Evolutionary conservation across 2,113 vertebrate species (phyloP).

Genomic region (Puffinus mauretanicus): DNA sequence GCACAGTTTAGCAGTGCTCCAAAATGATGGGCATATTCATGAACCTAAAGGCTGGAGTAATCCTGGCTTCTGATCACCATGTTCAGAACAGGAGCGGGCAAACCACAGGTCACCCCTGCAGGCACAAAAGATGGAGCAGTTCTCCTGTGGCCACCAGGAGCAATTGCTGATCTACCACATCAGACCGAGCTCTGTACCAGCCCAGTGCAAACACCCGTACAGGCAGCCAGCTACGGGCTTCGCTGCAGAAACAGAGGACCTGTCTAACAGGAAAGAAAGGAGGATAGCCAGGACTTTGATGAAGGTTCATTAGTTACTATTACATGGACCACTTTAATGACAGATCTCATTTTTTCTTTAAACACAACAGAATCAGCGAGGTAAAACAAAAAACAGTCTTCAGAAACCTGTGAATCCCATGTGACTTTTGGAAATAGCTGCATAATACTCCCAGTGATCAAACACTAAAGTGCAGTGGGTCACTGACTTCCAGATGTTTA

Average conservation of each 20-base stretch:
- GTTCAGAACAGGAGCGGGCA: neutral
- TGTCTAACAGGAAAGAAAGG: neutral
- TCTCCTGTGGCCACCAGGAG: conserved; percentile 8
- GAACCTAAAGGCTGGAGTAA: conserved; percentile 38
- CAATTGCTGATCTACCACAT: neutral
- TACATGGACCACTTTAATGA: neutral
- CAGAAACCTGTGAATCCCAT: neutral
- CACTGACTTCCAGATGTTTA: neutral
- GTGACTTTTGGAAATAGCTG: neutral
- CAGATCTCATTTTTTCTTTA: neutral
- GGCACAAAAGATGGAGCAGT: neutral
- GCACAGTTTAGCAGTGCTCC: neutral
- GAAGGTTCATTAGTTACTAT: neutral
- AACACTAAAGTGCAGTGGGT: neutral
- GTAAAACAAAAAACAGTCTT: neutral
- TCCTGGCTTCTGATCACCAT: conserved; percentile 17
- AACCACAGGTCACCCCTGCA: neutral
- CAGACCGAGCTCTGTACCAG: neutral
- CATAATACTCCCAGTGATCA: neutral
- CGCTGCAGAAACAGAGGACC: neutral
- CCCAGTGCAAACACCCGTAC: neutral
- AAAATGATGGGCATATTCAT: conserved; percentile 13
- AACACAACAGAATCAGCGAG: neutral
- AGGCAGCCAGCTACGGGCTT: neutral
- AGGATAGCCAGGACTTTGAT: neutral